These are phyloP conservation scores for Zhuqinia jingwanae DNA, from an alignment of 2,888 invertebrate species.

Conservation along the genomic window DNA sequence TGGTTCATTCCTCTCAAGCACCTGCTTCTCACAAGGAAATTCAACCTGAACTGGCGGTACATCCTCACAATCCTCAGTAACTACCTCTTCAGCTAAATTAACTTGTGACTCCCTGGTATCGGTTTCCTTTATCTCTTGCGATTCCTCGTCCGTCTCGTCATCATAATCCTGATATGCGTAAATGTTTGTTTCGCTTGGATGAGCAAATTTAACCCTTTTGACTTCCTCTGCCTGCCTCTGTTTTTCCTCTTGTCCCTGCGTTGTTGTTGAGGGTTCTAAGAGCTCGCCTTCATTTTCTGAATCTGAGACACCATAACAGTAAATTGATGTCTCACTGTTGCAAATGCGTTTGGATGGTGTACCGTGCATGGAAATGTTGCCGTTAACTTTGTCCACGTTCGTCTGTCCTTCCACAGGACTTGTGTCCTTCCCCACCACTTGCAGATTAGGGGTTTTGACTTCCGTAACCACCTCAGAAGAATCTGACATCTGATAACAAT, in stretches of 20 bases:
- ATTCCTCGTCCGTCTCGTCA: not conserved
- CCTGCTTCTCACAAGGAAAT: too few relatives aligned
- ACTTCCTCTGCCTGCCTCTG: not conserved
- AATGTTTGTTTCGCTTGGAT: constrained; percentile 47
- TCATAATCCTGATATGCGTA: constrained; percentile 46
- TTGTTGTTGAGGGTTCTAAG: not conserved
- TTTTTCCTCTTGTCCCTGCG: not conserved
- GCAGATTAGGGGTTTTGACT: too few relatives aligned
- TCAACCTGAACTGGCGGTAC: too few relatives aligned
- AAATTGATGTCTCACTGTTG: constrained; percentile 4
- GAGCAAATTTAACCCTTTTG: constrained; percentile 29
- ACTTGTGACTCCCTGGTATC: not conserved
- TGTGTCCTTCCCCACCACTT: too few relatives aligned
- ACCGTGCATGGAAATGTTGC: too few relatives aligned
- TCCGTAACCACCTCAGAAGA: not conserved
- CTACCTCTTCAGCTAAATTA: too few relatives aligned
- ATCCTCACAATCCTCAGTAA: too few relatives aligned
- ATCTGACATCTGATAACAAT: not conserved
- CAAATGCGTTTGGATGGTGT: not conserved
- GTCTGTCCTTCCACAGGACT: too few relatives aligned
- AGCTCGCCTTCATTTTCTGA: not conserved
- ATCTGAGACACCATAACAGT: not conserved
- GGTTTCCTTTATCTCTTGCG: too few relatives aligned
- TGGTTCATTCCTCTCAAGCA: too few relatives aligned
- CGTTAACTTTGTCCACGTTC: too few relatives aligned